Evolutionary conservation across 2,797 vertebrate genomes (phyloP), one percentile per base, ranked within the genome.

Genomic region (Borostomias antarcticus): DNA sequence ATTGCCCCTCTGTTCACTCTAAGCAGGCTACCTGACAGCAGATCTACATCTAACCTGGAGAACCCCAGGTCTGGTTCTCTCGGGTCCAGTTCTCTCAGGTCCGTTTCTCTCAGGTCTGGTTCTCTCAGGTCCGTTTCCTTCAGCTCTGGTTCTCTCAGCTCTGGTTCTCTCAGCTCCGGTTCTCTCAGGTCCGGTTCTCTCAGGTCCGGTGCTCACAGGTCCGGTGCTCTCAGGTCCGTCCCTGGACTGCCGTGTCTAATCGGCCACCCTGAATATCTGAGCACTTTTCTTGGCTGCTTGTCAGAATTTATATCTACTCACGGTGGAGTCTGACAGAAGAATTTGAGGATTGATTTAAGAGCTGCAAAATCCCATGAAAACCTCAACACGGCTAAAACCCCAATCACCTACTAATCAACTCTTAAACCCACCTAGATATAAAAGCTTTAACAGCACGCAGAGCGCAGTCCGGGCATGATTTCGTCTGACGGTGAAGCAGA

Each of bases 221-320:
- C n/a, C n/a, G n/a, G n/a, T n/a, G n/a, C 40, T 43, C 13, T 45
- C 40, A n/a, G 13, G 15, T 45, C 6, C n/a, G 8, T n/a, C 45
- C 15, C 5, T 48, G n/a, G n/a, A n/a, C n/a, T n/a, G n/a, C n/a
- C 2, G 17, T 9, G 9, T 9, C 32, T 33, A 9, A 33, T 4
- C 32, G 9, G 9, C 4, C 32, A 9, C 17, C 1, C 52, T 70
- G 66, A 59, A 59, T 28, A 59, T 26, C 57, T 43, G 75, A 79
- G 59, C 70, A 77, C 64, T 64, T 78, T 82, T 79, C 52, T 70
- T 75, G 63, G 63, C 74, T 13, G 66, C 51, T 29, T n/a, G 53
- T 74, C 63, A 75, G 69, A 85, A 76, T 78, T 70, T 40, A 54
- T 75, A 75, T 75, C 62, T 56, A 67, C 29, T 64, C 58, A 69